Conservation (phyloP, 2,888 invertebrate genomes). For the Stictocephala bisonia region DNA sequence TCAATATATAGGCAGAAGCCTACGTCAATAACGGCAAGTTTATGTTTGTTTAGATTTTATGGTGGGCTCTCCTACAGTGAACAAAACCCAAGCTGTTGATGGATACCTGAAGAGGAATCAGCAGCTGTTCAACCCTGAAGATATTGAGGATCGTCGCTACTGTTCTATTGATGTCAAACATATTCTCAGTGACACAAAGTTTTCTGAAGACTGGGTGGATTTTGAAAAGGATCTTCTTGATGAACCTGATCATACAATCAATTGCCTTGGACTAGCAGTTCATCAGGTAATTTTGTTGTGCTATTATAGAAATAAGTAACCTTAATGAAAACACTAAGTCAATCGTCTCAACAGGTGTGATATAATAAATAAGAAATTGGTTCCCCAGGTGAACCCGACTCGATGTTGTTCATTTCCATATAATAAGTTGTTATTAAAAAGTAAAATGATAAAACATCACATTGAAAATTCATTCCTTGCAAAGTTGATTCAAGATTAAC, state of each 20-base stretch:
- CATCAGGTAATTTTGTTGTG: constrained; percentile 72
- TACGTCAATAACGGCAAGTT: too few species aligned
- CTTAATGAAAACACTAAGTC: too few species aligned
- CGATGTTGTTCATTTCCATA: too few species aligned
- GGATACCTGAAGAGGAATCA: constrained; percentile 68
- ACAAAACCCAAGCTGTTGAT: constrained; percentile 69
- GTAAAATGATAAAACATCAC: too few species aligned
- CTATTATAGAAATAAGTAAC: background rate
- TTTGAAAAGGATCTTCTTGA: constrained; percentile 74
- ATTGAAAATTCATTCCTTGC: too few species aligned
- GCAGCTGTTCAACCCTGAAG: constrained; percentile 68
- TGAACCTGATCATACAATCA: constrained; percentile 75
- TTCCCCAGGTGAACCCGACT: background rate
- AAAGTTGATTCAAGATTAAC: too few species aligned
- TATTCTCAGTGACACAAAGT: constrained; percentile 69
- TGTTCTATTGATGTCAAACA: constrained; percentile 71
- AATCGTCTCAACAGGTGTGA: too few species aligned
- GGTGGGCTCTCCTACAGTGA: constrained; percentile 66
- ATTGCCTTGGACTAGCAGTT: constrained; percentile 81
- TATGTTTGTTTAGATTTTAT: constrained; percentile 64
- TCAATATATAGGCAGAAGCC: background rate
- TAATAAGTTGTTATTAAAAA: too few species aligned
- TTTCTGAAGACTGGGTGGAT: constrained; percentile 72
- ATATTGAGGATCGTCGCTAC: constrained; percentile 70
- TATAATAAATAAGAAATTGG: too few species aligned